Evolutionary conservation across 2,113 vertebrate species (phyloP), one percentile per base, ranked within the genome.

Genomic region (Oryzias javanicus): DNA sequence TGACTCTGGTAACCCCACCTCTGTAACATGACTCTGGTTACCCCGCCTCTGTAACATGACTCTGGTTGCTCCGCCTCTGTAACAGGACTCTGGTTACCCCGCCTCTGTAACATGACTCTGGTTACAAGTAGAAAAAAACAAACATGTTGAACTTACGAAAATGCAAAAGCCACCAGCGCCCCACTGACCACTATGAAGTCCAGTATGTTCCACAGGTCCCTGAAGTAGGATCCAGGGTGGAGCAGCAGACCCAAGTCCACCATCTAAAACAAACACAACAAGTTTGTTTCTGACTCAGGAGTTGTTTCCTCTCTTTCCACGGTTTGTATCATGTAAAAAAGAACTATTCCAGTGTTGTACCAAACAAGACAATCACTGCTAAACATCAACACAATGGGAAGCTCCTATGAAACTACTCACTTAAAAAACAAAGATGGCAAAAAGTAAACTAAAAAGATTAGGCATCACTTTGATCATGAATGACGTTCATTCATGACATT

Each of bases 131-230:
- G 54, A 27, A 58, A 55, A n/a, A 47, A 7, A 4, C 2, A 49
- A 15, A 60, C 20, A 10, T 10, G 14, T 58, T 24, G 29, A 87
- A 97, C 97, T 99, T 94, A 99, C 97, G 97, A 94, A 92, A 98
- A 98, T 55, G 97, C 95, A 83, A 99, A 99, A 0, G 97, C 97
- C 90, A 99, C 95, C 88, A 99, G 88, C 61, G 97, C 97, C 68
- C 97, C 97, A 90, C 96, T 99, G 94, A 99, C 97, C 88, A 99
- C 97, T 80, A 99, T 95, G 89, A 99, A 99, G 87, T 99, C 96
- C 88, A 99, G 86, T 78, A 99, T 97, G 73, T 99, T 99, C 97
- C 97, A 92, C 55, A 92, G 82, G 67, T 92, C 90, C 67, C 91
- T 81, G 76, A 91, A 91, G 84, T 91, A 91, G 4, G 90, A 62